These are phyloP conservation scores for Megaptera novaeangliae DNA, from an alignment of 2,113 vertebrate genomes.

Conservation along the genomic window DNA sequence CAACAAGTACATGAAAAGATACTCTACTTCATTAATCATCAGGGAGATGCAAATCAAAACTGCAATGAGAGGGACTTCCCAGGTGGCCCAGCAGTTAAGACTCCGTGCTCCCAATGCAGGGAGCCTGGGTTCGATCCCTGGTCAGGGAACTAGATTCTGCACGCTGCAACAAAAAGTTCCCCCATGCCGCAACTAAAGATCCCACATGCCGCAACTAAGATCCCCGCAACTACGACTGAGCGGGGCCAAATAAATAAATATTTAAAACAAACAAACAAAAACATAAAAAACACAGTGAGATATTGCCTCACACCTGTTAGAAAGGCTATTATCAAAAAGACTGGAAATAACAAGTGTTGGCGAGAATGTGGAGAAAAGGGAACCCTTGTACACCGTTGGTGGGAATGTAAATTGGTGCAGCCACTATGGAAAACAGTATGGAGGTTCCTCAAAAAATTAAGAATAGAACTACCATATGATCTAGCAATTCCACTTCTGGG, in stretches of 20 bases:
- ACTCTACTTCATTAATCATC: neutral
- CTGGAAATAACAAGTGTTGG: neutral
- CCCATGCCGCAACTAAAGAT: too few species aligned
- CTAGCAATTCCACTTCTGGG: neutral
- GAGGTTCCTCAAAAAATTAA: neutral
- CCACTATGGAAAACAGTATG: neutral
- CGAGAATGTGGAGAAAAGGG: neutral
- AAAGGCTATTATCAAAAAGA: neutral
- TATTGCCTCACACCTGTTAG: neutral
- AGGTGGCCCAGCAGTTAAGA: too few species aligned
- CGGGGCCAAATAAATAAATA: too few species aligned
- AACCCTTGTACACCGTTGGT: neutral
- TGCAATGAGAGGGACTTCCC: neutral
- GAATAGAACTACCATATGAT: neutral
- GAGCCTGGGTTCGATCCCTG: too few species aligned
- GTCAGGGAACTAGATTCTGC: too few species aligned
- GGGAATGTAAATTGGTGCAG: neutral
- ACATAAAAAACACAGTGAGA: neutral
- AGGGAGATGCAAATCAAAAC: neutral
- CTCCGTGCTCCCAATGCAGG: too few species aligned
- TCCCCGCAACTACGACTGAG: too few species aligned
- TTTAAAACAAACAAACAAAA: too few species aligned
- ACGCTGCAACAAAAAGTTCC: too few species aligned
- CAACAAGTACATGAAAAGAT: neutral
- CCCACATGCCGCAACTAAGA: too few species aligned